Conservation (phyloP, 2,113 vertebrate species). For the Hoplias malabaricus region DNA sequence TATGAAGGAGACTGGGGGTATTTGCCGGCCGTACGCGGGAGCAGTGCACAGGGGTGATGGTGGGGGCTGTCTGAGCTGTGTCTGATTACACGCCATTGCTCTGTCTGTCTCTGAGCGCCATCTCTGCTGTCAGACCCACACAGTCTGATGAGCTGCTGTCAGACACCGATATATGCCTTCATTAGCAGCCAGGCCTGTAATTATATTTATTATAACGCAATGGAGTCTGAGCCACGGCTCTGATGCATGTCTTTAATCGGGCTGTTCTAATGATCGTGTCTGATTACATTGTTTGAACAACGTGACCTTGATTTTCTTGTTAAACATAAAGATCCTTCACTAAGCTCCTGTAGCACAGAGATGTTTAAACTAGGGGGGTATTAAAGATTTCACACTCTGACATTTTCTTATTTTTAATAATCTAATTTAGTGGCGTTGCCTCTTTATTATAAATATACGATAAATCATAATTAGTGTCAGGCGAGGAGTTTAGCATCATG, state of each 20-base stretch:
- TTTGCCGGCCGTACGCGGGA: neutral
- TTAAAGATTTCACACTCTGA: no score
- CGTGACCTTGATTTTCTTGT: constrained; percentile 10
- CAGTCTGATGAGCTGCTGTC: constrained; percentile 44
- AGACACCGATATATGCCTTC: constrained; percentile 49
- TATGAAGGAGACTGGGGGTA: neutral
- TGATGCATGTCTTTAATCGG: constrained; percentile 56
- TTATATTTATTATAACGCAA: constrained; percentile 55
- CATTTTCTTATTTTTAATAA: no score
- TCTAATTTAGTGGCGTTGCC: no score
- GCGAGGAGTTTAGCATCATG: no score
- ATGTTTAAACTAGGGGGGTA: neutral
- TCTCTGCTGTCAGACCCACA: constrained; percentile 62
- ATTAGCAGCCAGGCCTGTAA: constrained; percentile 53
- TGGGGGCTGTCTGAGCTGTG: constrained; percentile 63
- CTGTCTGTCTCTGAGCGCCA: constrained; percentile 35
- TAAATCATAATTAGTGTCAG: no score
- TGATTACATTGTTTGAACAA: constrained; percentile 50
- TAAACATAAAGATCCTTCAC: constrained; percentile 18
- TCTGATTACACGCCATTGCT: constrained; percentile 75
- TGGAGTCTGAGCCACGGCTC: constrained; percentile 37
- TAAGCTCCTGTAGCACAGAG: neutral
- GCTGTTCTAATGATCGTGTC: constrained; percentile 39
- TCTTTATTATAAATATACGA: no score
- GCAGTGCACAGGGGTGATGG: constrained; percentile 67